A percentile compares a stretch with the other conserved stretches of the same genome.
These are phyloP conservation scores for Coreoperca whiteheadi DNA, from an alignment of 2,113 vertebrate genomes.

Conservation along the genomic window DNA sequence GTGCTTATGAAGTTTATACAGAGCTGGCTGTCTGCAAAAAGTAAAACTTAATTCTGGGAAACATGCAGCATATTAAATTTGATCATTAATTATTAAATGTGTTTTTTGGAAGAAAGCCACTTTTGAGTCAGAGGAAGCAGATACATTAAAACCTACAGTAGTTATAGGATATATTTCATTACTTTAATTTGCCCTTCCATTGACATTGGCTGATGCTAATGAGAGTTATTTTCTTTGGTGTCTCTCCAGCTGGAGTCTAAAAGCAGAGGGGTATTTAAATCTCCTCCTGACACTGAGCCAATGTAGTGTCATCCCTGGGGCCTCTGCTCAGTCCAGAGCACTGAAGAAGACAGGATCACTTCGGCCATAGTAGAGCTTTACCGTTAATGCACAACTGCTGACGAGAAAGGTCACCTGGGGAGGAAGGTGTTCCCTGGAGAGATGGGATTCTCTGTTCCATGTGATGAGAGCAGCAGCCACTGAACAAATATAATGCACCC, in stretches of 20 bases:
- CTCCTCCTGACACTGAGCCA: constrained; percentile 70
- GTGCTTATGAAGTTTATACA: constrained; percentile 51
- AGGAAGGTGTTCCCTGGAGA: constrained; percentile 28
- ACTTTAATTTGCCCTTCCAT: constrained; percentile 73
- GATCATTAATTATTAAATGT: constrained; percentile 56
- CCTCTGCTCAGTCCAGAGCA: constrained; percentile 36
- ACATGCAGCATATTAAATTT: constrained; percentile 12
- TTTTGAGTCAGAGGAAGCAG: constrained; percentile 23
- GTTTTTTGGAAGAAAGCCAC: constrained; percentile 45
- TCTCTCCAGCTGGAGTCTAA: constrained; percentile 78
- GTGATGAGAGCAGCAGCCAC: constrained; percentile 50
- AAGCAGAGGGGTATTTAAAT: constrained; percentile 78
- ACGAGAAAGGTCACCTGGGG: constrained; percentile 67
- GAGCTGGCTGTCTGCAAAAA: constrained; percentile 41
- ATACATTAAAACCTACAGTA: constrained; percentile 43
- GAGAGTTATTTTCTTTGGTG: constrained; percentile 71
- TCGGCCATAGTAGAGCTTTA: constrained; percentile 36
- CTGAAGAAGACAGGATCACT: constrained; percentile 55
- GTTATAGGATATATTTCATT: constrained; percentile 62
- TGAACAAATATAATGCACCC: constrained; percentile 52
- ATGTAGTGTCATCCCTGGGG: constrained; percentile 58
- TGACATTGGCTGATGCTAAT: constrained; percentile 76
- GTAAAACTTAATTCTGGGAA: constrained; percentile 26
- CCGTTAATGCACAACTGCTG: constrained; percentile 60
- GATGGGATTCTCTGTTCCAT: constrained; percentile 40